These are phyloP conservation scores for Miichthys miiuy DNA, from an alignment of 2,797 vertebrate species.

Conservation along the genomic window DNA sequence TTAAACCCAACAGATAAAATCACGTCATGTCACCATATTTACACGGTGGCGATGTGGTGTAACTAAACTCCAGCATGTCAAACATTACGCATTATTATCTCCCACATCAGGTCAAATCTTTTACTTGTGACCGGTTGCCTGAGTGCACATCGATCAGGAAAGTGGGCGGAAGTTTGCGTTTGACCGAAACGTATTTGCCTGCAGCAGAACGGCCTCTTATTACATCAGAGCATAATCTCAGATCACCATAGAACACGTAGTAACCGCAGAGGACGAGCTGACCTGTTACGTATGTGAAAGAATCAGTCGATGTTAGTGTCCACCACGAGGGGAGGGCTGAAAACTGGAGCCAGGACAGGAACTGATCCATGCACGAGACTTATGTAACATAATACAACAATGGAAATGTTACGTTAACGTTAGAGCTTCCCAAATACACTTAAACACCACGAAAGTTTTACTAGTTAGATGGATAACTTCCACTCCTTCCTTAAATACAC, in stretches of 20 bases:
- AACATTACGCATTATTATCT: conserved; percentile 5
- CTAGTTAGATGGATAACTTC: background rate
- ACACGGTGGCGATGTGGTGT: background rate
- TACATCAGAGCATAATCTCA: conserved; percentile 64
- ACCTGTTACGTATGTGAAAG: conserved; percentile 49
- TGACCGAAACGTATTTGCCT: conserved; percentile 27
- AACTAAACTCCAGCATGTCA: background rate
- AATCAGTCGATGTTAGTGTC: conserved; percentile 22
- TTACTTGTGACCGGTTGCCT: conserved; percentile 12
- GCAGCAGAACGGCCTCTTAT: conserved; percentile 45
- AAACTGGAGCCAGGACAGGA: conserved; percentile 16
- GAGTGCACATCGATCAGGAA: conserved; percentile 54
- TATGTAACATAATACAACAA: conserved; percentile 21
- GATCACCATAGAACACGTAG: conserved; percentile 23
- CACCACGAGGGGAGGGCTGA: background rate
- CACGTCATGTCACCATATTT: background rate
- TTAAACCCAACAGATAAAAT: background rate
- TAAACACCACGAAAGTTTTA: conserved; percentile 1
- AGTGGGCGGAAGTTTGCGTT: conserved; percentile 8
- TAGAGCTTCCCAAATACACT: background rate
- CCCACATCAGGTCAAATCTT: conserved; percentile 5
- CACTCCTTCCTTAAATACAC: background rate
- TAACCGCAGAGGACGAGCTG: conserved; percentile 49
- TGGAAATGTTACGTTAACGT: background rate
- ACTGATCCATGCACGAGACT: background rate